Evolutionary conservation across 2,797 vertebrate species (phyloP).

Genomic region (Stomatorhinus walkeri): DNA sequence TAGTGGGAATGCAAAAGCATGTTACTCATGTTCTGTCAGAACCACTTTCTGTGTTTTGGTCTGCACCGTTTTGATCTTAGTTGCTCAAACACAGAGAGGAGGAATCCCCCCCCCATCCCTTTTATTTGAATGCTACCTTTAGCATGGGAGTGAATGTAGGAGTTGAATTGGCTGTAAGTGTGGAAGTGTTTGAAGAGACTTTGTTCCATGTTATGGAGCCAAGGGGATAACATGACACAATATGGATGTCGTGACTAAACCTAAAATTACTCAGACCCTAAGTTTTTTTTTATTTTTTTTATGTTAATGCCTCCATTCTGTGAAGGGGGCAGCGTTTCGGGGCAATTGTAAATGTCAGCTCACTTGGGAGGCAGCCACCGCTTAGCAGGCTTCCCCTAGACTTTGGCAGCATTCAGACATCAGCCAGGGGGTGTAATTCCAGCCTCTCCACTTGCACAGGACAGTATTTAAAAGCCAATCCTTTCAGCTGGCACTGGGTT

Average conservation of each 20-base stretch:
- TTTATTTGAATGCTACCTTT: background rate
- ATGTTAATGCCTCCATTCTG: background rate
- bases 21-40: background rate
- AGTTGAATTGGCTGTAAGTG: background rate
- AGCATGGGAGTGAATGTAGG: background rate
- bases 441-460: background rate
- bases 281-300: background rate
- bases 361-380: background rate
- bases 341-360: background rate
- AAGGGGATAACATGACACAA: background rate
- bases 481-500: background rate
- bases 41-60: background rate
- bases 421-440: background rate
- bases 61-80: background rate
- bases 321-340: background rate
- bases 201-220: background rate
- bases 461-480: background rate
- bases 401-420: conserved; percentile 19
- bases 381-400: background rate
- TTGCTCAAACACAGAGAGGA: background rate
- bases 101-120: background rate
- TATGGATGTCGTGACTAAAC: background rate
- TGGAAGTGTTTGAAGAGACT: background rate
- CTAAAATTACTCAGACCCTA: background rate
- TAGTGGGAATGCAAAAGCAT: background rate